Percentiles rank a stretch among this genome's conserved stretches.
Evolutionary conservation across 2,888 invertebrate species (phyloP).

Genomic region (Lamellibrachia satsuma): DNA sequence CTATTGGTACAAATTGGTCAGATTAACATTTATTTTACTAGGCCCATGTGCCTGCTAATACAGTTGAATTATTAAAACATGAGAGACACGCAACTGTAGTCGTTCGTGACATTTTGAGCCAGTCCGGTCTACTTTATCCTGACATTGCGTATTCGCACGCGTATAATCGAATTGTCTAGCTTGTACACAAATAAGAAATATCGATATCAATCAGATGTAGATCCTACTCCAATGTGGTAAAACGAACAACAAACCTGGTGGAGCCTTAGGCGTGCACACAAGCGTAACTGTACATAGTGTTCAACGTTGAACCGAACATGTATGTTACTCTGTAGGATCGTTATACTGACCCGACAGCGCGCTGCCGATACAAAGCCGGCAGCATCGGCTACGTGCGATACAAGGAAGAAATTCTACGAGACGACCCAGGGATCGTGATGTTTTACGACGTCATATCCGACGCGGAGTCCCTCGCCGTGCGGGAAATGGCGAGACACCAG

Average conservation of each 20-base stretch:
- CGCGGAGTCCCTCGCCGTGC: background rate
- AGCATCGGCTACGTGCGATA: background rate
- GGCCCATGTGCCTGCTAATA: no score
- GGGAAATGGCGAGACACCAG: background rate
- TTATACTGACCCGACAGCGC: background rate
- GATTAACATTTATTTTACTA: no score
- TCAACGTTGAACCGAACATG: background rate
- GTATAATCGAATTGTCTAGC: background rate
- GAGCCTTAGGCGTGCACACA: no score
- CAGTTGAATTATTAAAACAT: no score
- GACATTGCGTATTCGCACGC: background rate
- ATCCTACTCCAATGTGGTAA: background rate
- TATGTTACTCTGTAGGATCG: background rate
- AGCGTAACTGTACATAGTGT: no score
- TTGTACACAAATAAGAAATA: background rate
- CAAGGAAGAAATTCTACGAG: background rate
- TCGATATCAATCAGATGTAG: background rate
- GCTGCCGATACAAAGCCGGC: background rate
- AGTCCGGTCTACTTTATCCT: background rate
- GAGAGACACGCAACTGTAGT: no score
- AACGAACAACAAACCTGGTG: no score
- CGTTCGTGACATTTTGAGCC: no score
- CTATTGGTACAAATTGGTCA: no score
- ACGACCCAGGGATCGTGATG: background rate
- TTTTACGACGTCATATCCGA: background rate